These are phyloP conservation scores for Spongilla lacustris DNA, from an alignment of 37 sponge, comb jelly and placozoan genomes.

Conservation along the genomic window DNA sequence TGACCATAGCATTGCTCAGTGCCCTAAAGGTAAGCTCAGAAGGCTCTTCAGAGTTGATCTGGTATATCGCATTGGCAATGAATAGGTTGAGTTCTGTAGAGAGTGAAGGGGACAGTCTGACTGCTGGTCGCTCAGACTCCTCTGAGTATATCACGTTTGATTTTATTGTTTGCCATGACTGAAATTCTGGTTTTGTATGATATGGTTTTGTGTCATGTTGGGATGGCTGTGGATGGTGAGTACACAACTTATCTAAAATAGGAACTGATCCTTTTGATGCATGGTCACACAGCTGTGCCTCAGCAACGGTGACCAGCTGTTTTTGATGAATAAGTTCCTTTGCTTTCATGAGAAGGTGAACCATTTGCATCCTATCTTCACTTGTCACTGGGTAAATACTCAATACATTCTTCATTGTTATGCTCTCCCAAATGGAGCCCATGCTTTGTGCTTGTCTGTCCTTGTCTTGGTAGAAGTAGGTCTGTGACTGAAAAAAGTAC, in stretches of 20 bases:
- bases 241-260: background rate
- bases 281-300: background rate
- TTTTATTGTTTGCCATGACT: background rate
- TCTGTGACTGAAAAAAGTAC: background rate
- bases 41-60: background rate
- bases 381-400: background rate
- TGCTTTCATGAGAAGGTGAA: background rate
- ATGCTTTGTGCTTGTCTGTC: background rate
- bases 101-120: background rate
- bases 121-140: background rate
- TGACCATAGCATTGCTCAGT: conserved; percentile 19
- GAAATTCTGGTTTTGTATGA: background rate
- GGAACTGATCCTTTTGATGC: background rate
- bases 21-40: background rate
- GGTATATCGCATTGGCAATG: conserved; percentile 2
- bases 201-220: background rate
- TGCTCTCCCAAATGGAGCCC: background rate
- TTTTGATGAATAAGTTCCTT: background rate
- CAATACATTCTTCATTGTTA: background rate
- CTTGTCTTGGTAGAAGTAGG: background rate
- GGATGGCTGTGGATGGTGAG: background rate
- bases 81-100: conserved; percentile 19
- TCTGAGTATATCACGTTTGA: background rate
- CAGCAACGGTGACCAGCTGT: background rate
- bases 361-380: background rate